Base-by-base conservation (phyloP, 2,888 invertebrate species). In the Operophtera brumata region DNA sequence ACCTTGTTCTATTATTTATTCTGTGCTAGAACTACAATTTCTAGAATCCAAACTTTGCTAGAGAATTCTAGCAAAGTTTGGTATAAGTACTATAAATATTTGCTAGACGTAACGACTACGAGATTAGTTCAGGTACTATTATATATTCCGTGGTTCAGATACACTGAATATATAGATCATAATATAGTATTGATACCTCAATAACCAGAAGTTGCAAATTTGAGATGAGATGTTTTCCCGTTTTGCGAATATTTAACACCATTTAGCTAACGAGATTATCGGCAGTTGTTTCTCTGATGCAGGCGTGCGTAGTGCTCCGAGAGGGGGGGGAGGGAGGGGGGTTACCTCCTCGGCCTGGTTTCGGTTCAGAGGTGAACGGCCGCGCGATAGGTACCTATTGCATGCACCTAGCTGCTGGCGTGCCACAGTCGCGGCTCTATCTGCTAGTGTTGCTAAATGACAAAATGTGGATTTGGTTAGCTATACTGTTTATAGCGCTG, bases 341-440 rank as follows among this genome's bases (percentile, higher is more conserved):
- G 66, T 70, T 72, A 77, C 73, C 78, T 76, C 70, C 77, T 75
- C 86, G 87, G 84, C 87, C 87, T 80, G 85, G 78, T 77, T 86
- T 83, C 82, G 73, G 84, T 82, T 82, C 82, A 82, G 81, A 83
- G 87, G 84, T 87, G 81, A 85, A 86, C 77, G 87, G 59, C 84
- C 86, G 80, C 74, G 64, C 59, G 58, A 63, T 64, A n/a, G n/a
- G n/a, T n/a, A 65, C 73, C 75, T 70, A 74, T 69, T 66, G 73
- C 67, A 69, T 65, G 75, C 73, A 69, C 66, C 69, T 69, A 71
- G 69, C 66, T 50, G 54, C 59, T 55, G 56, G 59, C 56, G 50
- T 41, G 48, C 47, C 42, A 54, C 56, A 48, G 55, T 56, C 60
- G 55, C 62, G 52, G 54, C 37, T 54, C 53, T 51, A 55, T 55